These are phyloP conservation scores for Brachyhypopomus gauderio DNA, from an alignment of 2,113 vertebrate species.

Conservation along the genomic window DNA sequence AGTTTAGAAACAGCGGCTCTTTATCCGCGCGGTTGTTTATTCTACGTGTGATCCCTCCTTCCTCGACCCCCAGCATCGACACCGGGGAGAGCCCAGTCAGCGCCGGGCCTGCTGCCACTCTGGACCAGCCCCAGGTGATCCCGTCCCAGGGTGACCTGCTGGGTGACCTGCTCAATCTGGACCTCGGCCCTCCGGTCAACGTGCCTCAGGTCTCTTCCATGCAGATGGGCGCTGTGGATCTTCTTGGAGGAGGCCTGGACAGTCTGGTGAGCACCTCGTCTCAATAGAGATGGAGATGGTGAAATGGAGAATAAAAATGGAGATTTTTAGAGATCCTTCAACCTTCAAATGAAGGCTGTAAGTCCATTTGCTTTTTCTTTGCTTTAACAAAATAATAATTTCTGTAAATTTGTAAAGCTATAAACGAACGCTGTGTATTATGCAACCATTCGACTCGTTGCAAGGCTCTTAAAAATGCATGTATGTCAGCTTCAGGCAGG, in stretches of 20 bases:
- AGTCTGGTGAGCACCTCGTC: conserved; percentile 83
- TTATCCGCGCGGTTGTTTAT: neutral
- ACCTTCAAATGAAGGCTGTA: neutral
- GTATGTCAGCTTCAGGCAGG: no score
- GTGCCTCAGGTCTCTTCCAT: conserved; percentile 90
- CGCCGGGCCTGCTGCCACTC: conserved; percentile 71
- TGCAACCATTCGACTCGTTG: neutral
- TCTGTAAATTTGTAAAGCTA: neutral
- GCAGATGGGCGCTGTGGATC: conserved; percentile 96
- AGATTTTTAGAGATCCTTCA: no score
- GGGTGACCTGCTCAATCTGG: conserved; percentile 94
- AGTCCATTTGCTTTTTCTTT: neutral
- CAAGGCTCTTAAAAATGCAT: neutral
- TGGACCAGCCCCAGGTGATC: conserved; percentile 92
- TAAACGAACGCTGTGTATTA: neutral
- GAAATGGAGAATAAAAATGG: no score
- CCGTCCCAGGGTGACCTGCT: conserved; percentile 93
- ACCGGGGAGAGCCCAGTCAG: conserved; percentile 94
- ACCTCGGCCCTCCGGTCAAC: conserved; percentile 90
- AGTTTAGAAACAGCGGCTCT: conserved; percentile 7
- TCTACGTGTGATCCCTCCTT: neutral
- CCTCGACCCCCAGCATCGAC: conserved; percentile 76
- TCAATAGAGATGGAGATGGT: no score
- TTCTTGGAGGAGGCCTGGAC: conserved; percentile 93
- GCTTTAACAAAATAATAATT: neutral